Conservation (phyloP, 2,888 invertebrate genomes). For the Anoncus sp. region DNA sequence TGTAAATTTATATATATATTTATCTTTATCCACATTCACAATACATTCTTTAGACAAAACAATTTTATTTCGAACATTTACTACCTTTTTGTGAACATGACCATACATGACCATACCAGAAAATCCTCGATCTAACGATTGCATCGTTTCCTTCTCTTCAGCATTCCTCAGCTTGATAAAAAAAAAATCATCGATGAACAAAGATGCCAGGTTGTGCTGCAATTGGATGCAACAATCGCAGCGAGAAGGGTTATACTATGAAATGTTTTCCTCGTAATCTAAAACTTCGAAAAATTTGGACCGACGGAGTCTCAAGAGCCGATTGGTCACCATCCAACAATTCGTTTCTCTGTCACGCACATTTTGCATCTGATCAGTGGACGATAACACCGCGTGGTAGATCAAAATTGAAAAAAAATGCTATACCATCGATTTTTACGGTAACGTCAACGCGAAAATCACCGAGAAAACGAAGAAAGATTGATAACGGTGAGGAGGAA, state of each 20-base stretch:
- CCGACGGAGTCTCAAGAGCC: slow-evolving; percentile 77
- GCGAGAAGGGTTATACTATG: slow-evolving; percentile 81
- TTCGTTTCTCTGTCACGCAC: slow-evolving; percentile 80
- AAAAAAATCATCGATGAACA: slow-evolving; percentile 32
- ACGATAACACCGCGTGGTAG: slow-evolving; percentile 73
- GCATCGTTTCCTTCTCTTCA: slow-evolving; percentile 15
- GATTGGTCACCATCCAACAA: slow-evolving; percentile 81
- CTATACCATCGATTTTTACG: slow-evolving; percentile 78
- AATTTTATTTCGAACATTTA: no score
- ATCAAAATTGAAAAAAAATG: slow-evolving; percentile 77
- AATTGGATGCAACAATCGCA: slow-evolving; percentile 81
- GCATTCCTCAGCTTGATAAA: slow-evolving; percentile 13
- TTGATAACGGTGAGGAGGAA: slow-evolving; percentile 63
- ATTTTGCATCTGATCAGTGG: slow-evolving; percentile 79
- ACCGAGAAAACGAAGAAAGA: slow-evolving; percentile 74
- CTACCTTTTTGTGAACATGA: no score
- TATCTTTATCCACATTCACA: no score
- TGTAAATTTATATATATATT: no score
- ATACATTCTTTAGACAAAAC: no score
- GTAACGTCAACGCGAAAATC: slow-evolving; percentile 78
- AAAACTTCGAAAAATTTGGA: slow-evolving; percentile 79
- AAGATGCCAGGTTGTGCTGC: slow-evolving; percentile 82
- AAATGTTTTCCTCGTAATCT: slow-evolving; percentile 82
- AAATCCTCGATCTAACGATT: not conserved
- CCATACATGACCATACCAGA: no score